Conservation (phyloP, 2,888 invertebrate species). For the Spatulosminthurus flaviceps region DNA sequence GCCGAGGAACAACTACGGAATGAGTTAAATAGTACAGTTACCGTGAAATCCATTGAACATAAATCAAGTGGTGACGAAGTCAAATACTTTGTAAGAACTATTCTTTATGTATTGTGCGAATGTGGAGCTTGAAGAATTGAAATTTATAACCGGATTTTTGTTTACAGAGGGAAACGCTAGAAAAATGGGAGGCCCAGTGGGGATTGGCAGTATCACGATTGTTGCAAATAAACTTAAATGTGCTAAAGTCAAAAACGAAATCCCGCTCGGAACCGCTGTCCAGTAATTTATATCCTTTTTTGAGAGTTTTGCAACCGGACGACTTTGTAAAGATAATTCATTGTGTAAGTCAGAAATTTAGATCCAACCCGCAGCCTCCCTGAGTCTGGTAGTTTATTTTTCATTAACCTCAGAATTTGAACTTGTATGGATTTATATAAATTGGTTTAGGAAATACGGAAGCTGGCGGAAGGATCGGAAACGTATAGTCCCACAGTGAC, state of each 20-base stretch:
- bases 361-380: no score
- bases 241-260: constrained; percentile 72
- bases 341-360: constrained; percentile 65
- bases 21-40: constrained; percentile 75
- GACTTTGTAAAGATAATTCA: constrained; percentile 68
- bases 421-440: not conserved
- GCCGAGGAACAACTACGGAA: constrained; percentile 74
- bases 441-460: constrained; percentile 72
- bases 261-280: constrained; percentile 63
- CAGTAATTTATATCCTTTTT: constrained; percentile 75
- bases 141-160: not conserved
- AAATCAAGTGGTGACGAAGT: constrained; percentile 66
- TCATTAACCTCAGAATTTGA: no score
- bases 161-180: not conserved
- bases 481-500: constrained; percentile 78
- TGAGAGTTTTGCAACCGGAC: constrained; percentile 71
- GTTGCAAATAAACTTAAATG: constrained; percentile 67
- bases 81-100: constrained; percentile 67
- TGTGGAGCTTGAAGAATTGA: not conserved
- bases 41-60: constrained; percentile 74
- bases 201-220: not conserved
- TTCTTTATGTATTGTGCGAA: not conserved
- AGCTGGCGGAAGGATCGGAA: constrained; percentile 80
- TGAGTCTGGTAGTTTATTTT: no score
- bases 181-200: not conserved